These are phyloP conservation scores for Ectobius pallidus DNA, from an alignment of 2,888 invertebrate genomes.

Conservation along the genomic window DNA sequence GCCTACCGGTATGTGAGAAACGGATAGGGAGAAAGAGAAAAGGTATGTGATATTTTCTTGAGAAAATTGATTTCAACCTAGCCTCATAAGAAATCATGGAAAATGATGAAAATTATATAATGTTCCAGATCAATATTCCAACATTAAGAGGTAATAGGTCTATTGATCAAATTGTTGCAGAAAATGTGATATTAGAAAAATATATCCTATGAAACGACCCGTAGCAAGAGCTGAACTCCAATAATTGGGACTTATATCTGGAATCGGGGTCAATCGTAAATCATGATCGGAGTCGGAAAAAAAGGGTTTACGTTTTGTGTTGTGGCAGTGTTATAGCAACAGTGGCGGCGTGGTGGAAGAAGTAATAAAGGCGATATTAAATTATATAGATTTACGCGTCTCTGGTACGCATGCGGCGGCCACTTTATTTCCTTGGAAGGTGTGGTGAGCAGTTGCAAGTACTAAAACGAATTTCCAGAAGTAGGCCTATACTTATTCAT, in stretches of 20 bases:
- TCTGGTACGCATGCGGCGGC: not conserved
- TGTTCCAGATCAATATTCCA: no score
- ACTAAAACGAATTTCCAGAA: no score
- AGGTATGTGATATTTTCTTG: no score
- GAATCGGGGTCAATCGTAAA: not conserved
- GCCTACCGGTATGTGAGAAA: no score
- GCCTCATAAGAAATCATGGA: no score
- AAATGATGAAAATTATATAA: no score
- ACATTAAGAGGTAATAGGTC: no score
- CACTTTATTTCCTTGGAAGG: not conserved
- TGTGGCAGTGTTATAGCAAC: not conserved
- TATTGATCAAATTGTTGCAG: no score
- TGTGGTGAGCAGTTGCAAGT: not conserved
- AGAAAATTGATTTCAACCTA: no score
- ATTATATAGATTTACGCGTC: not conserved
- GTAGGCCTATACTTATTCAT: no score
- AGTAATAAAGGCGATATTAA: not conserved
- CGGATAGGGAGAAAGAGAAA: no score
- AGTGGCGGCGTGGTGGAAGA: not conserved
- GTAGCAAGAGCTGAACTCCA: not conserved
- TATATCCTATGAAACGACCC: not conserved
- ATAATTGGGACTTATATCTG: not conserved
- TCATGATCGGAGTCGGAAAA: not conserved
- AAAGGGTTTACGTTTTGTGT: not conserved
- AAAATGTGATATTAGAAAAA: no score